These are phyloP conservation scores for Aspidapion aeneum DNA, from an alignment of 2,888 invertebrate genomes.

Conservation along the genomic window DNA sequence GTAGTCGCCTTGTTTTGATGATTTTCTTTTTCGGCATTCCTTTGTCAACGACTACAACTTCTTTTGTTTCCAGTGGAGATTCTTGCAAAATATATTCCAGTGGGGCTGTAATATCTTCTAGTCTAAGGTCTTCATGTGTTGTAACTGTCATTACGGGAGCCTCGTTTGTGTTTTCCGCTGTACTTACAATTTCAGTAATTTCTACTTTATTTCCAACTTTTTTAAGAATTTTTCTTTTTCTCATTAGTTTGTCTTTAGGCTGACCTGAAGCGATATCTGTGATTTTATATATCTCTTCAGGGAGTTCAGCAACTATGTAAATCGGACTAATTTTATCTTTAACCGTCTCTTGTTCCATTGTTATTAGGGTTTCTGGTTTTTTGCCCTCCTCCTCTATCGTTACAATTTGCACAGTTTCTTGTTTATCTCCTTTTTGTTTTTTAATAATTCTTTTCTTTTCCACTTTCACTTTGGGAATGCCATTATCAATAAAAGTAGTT, in stretches of 20 bases:
- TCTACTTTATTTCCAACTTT: slow-evolving; percentile 39
- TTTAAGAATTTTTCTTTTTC: slow-evolving; percentile 47
- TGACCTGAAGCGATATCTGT: slow-evolving; percentile 47
- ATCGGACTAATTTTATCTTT: slow-evolving; percentile 44
- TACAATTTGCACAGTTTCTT: slow-evolving; percentile 38
- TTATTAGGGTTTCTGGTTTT: slow-evolving; percentile 46
- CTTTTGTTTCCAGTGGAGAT: slow-evolving; percentile 38
- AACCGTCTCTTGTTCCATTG: slow-evolving; percentile 39
- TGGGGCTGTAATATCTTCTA: slow-evolving; percentile 41
- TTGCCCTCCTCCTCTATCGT: slow-evolving; percentile 41
- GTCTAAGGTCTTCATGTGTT: slow-evolving; percentile 35
- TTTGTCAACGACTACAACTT: slow-evolving; percentile 41
- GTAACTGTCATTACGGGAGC: slow-evolving; percentile 41
- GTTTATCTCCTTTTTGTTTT: slow-evolving; percentile 43
- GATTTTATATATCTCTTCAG: slow-evolving; percentile 42
- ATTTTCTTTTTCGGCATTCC: slow-evolving; percentile 39
- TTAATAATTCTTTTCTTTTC: slow-evolving; percentile 48
- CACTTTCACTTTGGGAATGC: slow-evolving; percentile 37
- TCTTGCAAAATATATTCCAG: slow-evolving; percentile 31
- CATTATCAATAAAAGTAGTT: slow-evolving; percentile 29
- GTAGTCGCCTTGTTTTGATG: slow-evolving; percentile 39
- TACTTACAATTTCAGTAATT: slow-evolving; percentile 34
- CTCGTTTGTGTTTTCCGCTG: slow-evolving; percentile 41
- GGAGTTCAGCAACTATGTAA: slow-evolving; percentile 43
- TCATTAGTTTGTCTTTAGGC: slow-evolving; percentile 42